Conservation (phyloP, 2,888 invertebrate genomes). For the Augochlorella aurata region DNA sequence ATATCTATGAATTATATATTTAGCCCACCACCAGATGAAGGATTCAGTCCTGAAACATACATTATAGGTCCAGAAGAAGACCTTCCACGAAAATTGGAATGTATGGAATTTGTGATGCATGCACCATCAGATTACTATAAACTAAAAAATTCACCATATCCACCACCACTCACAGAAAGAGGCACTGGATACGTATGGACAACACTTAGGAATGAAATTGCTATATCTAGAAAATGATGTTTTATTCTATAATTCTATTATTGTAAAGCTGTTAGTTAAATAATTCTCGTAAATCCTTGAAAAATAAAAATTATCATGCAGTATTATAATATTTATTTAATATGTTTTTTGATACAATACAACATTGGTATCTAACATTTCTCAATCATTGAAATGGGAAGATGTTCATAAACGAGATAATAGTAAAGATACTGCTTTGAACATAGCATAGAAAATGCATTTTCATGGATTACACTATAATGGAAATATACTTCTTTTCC, state of each 20-base stretch:
- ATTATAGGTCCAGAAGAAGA: conserved; percentile 96
- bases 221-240: conserved; percentile 65
- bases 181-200: conserved; percentile 79
- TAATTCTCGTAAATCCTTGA: conserved; percentile 8
- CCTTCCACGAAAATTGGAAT: conserved; percentile 91
- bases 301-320: conserved; percentile 34
- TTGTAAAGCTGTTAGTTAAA: conserved; percentile 9
- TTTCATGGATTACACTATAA: conserved; percentile 26
- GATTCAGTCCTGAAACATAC: conserved; percentile 94
- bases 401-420: conserved; percentile 33
- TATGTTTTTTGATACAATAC: conserved; percentile 57
- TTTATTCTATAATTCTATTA: conserved; percentile 17
- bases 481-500: conserved; percentile 16
- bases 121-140: conserved; percentile 96
- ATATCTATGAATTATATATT: conserved; percentile 3
- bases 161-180: conserved; percentile 82
- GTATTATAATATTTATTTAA: conserved; percentile 61
- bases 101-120: conserved; percentile 96
- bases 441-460: conserved; percentile 40
- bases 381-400: conserved; percentile 19
- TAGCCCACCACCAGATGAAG: conserved; percentile 88
- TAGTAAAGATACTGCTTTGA: conserved; percentile 35
- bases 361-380: conserved; percentile 59
- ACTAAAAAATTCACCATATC: conserved; percentile 89
- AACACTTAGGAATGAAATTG: conserved; percentile 76